Evolutionary conservation across 2,888 invertebrate genomes (phyloP).

Genomic region (Sinelater perroti): DNA sequence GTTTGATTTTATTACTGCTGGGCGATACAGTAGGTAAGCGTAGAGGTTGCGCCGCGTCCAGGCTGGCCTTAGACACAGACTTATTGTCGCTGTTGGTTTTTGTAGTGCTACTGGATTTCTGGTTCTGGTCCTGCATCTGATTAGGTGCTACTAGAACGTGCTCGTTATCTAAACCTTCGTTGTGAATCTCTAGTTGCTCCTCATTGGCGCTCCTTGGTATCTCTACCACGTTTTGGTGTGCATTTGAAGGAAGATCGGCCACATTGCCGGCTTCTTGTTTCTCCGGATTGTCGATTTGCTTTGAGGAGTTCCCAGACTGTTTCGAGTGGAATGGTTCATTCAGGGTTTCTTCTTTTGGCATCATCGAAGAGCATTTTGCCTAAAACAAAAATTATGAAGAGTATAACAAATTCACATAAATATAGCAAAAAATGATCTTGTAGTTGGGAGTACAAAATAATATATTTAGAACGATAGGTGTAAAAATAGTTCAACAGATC

Average conservation of each 20-base stretch:
- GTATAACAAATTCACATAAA: background rate
- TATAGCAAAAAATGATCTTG: no score
- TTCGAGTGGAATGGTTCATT: background rate
- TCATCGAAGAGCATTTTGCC: background rate
- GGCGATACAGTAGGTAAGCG: conserved; percentile 52
- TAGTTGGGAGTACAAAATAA: no score
- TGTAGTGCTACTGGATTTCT: conserved; percentile 39
- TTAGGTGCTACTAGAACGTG: conserved; percentile 45
- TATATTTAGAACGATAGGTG: no score
- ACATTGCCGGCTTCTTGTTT: conserved; percentile 35
- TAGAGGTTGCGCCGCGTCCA: conserved; percentile 52
- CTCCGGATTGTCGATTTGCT: conserved; percentile 33
- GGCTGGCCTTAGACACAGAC: conserved; percentile 46
- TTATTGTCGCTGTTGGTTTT: conserved; percentile 35
- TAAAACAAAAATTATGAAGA: background rate
- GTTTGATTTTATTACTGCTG: conserved; percentile 46
- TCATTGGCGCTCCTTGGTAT: background rate
- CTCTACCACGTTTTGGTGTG: conserved; percentile 9
- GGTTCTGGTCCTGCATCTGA: background rate
- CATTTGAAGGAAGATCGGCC: conserved; percentile 38
- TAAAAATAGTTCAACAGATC: no score
- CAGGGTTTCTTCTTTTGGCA: background rate
- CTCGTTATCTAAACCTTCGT: conserved; percentile 30
- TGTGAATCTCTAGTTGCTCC: conserved; percentile 18
- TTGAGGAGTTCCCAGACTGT: conserved; percentile 25